Evolutionary conservation across 2,113 vertebrate species (phyloP), one percentile per base, ranked within the genome.

Genomic region (Trinectes maculatus): DNA sequence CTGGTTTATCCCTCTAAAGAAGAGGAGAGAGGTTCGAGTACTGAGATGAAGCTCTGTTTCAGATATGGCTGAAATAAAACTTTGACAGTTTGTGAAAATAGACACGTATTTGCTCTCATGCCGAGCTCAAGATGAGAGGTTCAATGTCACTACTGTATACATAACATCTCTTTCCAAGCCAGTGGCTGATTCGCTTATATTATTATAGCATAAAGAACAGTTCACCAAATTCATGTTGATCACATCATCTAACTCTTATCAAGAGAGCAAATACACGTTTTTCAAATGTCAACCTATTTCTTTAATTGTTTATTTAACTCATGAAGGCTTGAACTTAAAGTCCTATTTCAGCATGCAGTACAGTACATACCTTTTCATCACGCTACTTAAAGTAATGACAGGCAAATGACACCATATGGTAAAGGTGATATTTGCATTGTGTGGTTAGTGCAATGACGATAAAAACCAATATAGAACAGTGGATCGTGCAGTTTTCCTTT

Each of bases 1-100:
- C 81, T 54, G 94, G 87, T 81, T 95, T 97, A 77, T 98, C 95
- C 90, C 91, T 92, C 97, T 99, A 58, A 80, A 13, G 8, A 59
- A 90, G 47, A 68, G 60, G 59, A 62, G 29, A 83, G 25, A 42
- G 2, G 49, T 4, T 19, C 8, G 25, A 26, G 65, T 6, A 25
- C 12, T 48, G 36, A 37, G 19, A 54, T 53, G 33, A 21, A 55
- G 25, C 8, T 16, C 10, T 5, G 21, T 29, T 43, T 54, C 8
- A 25, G 55, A 48, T 68, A 39, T 1, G 16, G 19, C 36, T 5
- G 29, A 25, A 9, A 18, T 3, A 6, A 57, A 21, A 1, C 16
- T 24, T 46, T 5, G 6, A 59, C 19, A 52, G 6, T 34, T 58
- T 42, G 49, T 29, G 29, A 51, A 12, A 62, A 19, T 56, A 63